Percentiles rank a stretch among this genome's conserved stretches.
Evolutionary conservation across 2,113 vertebrate species (phyloP).

Genomic region (Pheucticus melanocephalus): DNA sequence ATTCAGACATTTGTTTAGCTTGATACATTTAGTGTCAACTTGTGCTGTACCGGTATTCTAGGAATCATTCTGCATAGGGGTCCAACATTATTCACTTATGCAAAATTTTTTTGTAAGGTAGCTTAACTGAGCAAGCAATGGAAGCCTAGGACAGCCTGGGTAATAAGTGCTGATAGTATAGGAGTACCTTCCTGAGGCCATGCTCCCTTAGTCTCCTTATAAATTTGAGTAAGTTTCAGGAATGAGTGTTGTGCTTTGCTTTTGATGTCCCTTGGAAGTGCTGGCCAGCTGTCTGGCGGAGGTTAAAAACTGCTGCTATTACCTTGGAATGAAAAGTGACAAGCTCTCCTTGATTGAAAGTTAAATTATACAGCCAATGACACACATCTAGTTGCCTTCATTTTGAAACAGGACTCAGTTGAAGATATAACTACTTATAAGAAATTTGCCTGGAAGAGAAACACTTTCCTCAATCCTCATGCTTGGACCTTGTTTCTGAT

Average conservation of each 20-base stretch:
- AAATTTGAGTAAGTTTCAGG: background rate
- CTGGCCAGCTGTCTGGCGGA: background rate
- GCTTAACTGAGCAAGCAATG: background rate
- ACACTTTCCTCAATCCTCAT: fast-evolving
- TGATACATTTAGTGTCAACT: background rate
- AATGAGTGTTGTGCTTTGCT: background rate
- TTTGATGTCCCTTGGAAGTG: background rate
- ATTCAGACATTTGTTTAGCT: background rate
- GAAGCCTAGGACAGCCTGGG: background rate
- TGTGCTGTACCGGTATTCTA: background rate
- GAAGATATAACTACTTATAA: background rate
- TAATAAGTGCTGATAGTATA: background rate
- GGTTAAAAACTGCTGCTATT: background rate
- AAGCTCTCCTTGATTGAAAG: background rate
- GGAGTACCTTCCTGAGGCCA: background rate
- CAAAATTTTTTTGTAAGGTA: background rate
- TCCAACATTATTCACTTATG: background rate
- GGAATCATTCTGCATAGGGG: background rate
- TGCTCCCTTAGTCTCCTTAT: background rate
- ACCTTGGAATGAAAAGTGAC: background rate
- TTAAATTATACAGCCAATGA: background rate
- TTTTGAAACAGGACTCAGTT: background rate
- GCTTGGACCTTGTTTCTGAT: background rate
- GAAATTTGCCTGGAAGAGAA: background rate
- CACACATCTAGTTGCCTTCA: background rate